These are phyloP conservation scores for Brachypodius melanocephalos DNA, from an alignment of 2,113 vertebrate species.

Conservation along the genomic window DNA sequence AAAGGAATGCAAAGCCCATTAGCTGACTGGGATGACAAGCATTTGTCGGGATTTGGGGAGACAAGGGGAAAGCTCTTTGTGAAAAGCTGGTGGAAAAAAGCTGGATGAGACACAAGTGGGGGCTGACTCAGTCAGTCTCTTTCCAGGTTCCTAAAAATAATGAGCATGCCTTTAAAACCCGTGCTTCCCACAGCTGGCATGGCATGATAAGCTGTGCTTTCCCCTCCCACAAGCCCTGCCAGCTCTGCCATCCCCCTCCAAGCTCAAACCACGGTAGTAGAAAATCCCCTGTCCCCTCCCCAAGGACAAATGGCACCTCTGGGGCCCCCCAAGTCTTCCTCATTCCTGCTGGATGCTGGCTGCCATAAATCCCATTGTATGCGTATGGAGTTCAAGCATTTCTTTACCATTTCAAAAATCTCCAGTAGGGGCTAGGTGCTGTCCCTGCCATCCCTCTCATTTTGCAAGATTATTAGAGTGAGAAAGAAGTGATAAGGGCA, in stretches of 20 bases:
- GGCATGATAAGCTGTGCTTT: not conserved
- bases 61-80: not conserved
- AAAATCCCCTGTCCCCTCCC: not conserved
- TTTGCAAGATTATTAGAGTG: not conserved
- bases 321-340: not conserved
- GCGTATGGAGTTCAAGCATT: not conserved
- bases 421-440: not conserved
- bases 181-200: not conserved
- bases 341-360: not conserved
- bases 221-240: not conserved
- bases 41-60: accelerated
- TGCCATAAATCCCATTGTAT: conserved; percentile 37
- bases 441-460: not conserved
- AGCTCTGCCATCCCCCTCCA: not conserved
- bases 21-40: not conserved
- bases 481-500: not conserved
- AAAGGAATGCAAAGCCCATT: accelerated
- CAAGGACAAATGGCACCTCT: not conserved
- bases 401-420: not conserved
- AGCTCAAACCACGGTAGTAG: not conserved
- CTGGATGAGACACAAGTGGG: not conserved
- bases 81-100: not conserved
- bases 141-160: not conserved
- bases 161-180: not conserved
- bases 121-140: not conserved